Percentiles rank a stretch among this genome's conserved stretches.
phyloP scores from a whole-genome alignment of 2,888 invertebrate genomes.

The Platycheirus rosarum region DNA sequence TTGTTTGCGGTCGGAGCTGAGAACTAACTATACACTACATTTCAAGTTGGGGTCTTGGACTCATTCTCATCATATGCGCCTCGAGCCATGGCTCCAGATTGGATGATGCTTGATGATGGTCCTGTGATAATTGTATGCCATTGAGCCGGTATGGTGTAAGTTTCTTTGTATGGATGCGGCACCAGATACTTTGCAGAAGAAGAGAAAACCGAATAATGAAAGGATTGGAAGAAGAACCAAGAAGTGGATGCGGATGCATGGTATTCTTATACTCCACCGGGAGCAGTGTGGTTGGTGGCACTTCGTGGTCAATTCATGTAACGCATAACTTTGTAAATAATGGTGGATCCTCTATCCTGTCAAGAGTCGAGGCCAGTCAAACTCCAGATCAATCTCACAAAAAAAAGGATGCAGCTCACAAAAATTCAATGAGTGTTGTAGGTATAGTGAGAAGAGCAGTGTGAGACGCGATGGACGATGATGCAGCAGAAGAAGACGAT shows the following conservation, averaged over 20 bases:
- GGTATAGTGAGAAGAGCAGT: slow-evolving; percentile 44
- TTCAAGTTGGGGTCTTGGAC: slow-evolving; percentile 34
- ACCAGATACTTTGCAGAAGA: slow-evolving; percentile 6
- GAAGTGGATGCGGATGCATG: slow-evolving; percentile 6
- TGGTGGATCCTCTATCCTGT: slow-evolving; percentile 36
- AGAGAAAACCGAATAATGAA: background rate
- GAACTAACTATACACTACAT: background rate
- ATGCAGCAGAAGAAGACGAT: slow-evolving; percentile 28
- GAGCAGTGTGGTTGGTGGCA: slow-evolving; percentile 63
- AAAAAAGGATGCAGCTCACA: slow-evolving; percentile 40
- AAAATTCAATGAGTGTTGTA: slow-evolving; percentile 52
- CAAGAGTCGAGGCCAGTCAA: slow-evolving; percentile 15
- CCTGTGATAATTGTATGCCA: slow-evolving; percentile 72
- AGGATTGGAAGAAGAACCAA: background rate
- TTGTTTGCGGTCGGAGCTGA: background rate
- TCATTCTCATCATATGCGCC: slow-evolving; percentile 64
- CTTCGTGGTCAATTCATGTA: slow-evolving; percentile 69
- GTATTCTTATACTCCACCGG: background rate
- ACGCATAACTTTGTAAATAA: slow-evolving; percentile 68
- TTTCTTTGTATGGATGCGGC: slow-evolving; percentile 67
- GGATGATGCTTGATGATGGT: slow-evolving; percentile 73
- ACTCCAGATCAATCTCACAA: slow-evolving; percentile 61
- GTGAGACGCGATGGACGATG: slow-evolving; percentile 55
- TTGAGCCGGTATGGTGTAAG: slow-evolving; percentile 63
- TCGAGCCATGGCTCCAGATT: slow-evolving; percentile 69